phyloP scores from a whole-genome alignment of 2,888 invertebrate species.

The Dryocosmus kuriphilus region DNA sequence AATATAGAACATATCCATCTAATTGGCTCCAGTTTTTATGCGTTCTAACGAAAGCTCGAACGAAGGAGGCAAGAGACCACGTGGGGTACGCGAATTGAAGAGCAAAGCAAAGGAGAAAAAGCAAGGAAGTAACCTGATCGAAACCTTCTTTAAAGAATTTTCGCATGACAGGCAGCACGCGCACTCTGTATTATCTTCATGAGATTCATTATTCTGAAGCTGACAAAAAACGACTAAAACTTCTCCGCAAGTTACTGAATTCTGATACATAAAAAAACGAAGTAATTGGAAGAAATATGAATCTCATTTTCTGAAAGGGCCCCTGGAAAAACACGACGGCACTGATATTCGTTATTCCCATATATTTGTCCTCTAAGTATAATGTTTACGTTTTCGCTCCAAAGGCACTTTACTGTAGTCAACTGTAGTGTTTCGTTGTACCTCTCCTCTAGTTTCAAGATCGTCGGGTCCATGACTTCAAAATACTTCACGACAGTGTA shows the following conservation, averaged over 20 bases:
- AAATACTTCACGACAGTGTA: no score
- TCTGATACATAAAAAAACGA: not conserved
- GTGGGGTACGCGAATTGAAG: not conserved
- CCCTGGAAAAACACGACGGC: not conserved
- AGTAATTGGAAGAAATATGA: not conserved
- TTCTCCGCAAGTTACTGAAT: no score
- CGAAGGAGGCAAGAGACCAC: not conserved
- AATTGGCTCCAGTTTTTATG: not conserved
- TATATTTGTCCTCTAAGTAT: not conserved
- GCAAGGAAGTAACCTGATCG: not conserved
- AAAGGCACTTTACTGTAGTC: conserved; percentile 52
- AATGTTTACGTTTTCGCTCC: conserved; percentile 41
- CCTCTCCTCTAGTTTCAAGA: not conserved
- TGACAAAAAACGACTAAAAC: not conserved
- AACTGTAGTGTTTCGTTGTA: not conserved
- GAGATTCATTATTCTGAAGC: not conserved
- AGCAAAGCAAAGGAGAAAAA: conserved; percentile 2
- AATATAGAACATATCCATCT: no score
- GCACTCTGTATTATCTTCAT: not conserved
- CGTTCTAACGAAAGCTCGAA: not conserved
- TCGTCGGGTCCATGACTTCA: no score
- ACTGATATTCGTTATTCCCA: conserved; percentile 18
- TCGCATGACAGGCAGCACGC: no score
- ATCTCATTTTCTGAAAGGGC: not conserved
- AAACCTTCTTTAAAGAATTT: not conserved